Conservation (phyloP, 23 tunicate species). For the Ascidia mentula region DNA sequence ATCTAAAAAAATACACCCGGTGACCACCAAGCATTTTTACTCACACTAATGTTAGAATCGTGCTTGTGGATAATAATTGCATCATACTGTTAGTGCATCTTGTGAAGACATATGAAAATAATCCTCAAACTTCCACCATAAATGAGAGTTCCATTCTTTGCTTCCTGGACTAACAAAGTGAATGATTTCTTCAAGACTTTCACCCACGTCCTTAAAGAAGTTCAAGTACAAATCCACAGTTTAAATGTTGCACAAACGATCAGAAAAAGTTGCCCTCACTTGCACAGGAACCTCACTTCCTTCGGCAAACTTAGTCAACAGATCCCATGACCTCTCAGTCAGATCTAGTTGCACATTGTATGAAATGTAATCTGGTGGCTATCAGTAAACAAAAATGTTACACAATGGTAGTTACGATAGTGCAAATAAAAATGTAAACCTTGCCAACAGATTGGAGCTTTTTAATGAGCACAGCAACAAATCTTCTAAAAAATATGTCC, state of each 20-base stretch:
- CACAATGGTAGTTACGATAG: neutral
- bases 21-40: neutral
- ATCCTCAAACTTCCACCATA: slow-evolving; percentile 57
- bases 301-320: neutral
- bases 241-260: neutral
- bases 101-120: slow-evolving; percentile 24
- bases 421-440: too few species aligned
- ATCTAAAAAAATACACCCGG: neutral
- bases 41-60: neutral
- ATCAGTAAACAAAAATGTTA: neutral
- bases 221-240: neutral
- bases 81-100: slow-evolving; percentile 1
- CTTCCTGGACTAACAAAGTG: neutral
- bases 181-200: neutral
- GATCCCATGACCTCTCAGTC: slow-evolving; percentile 1
- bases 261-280: neutral
- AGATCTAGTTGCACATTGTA: neutral
- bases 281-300: slow-evolving; percentile 4
- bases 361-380: neutral
- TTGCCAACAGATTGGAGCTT: neutral
- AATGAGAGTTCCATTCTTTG: neutral
- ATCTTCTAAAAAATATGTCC: neutral
- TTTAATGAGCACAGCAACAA: neutral
- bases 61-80: neutral
- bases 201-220: neutral